These are phyloP conservation scores for Coreius guichenoti DNA, from an alignment of 2,797 vertebrate genomes.

Conservation along the genomic window DNA sequence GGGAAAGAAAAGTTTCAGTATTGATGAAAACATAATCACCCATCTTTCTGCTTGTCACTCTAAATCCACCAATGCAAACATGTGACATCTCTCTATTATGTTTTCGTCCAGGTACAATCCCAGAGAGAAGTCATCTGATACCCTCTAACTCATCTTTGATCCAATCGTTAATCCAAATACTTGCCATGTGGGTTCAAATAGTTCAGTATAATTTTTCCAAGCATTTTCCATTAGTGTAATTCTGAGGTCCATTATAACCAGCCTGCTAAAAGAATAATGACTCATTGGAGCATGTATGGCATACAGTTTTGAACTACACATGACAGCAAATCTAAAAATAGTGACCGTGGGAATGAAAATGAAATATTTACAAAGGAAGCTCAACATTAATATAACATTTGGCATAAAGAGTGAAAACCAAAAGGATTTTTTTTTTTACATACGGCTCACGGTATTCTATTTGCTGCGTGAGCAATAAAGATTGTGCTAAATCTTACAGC, in stretches of 20 bases:
- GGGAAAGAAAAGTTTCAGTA: not conserved
- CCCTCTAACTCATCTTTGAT: not conserved
- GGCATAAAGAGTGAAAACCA: slow-evolving; percentile 8
- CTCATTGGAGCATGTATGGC: not conserved
- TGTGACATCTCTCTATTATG: not conserved
- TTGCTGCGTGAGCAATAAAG: slow-evolving; percentile 33
- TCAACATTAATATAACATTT: slow-evolving; percentile 27
- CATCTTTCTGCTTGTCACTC: not conserved
- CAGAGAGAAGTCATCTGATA: not conserved
- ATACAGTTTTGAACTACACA: slow-evolving; percentile 1
- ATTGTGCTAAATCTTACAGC: slow-evolving; percentile 7
- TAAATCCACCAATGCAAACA: not conserved
- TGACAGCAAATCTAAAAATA: not conserved
- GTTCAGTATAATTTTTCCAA: not conserved
- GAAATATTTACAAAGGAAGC: slow-evolving; percentile 33
- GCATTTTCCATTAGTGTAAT: not conserved
- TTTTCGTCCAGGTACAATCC: not conserved
- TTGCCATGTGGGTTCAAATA: not conserved
- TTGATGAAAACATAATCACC: not conserved
- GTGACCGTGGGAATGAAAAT: slow-evolving; percentile 5
- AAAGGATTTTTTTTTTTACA: not conserved
- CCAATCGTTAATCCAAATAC: too few relatives aligned
- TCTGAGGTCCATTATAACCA: not conserved
- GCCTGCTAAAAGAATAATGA: not conserved
- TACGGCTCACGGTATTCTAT: not conserved